Evolutionary conservation across 2,888 invertebrate genomes (phyloP).

Genomic region (Anorthoa munda): DNA sequence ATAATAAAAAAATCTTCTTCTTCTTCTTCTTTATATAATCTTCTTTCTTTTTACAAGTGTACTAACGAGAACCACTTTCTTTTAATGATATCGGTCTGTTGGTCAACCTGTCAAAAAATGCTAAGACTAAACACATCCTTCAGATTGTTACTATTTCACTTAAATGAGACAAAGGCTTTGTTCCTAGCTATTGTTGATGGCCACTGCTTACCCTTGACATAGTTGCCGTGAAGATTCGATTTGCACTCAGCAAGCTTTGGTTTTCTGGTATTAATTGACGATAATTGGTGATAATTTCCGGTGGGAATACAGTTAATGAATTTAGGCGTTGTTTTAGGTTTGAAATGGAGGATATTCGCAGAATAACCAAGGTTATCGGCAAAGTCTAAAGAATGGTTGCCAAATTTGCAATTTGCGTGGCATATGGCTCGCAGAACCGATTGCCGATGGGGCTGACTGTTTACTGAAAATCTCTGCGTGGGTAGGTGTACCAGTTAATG

Average conservation of each 20-base stretch:
- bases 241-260: conserved; percentile 16
- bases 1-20: too few species aligned
- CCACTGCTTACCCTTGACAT: conserved; percentile 51
- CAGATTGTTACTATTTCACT: conserved; percentile 6
- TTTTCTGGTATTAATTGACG: conserved; percentile 53
- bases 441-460: too few species aligned
- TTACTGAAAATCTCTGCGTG: too few species aligned
- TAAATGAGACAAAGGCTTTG: conserved; percentile 40
- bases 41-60: background rate
- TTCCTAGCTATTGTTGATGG: conserved; percentile 32
- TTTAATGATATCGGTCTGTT: background rate
- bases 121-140: background rate
- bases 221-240: conserved; percentile 37
- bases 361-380: background rate
- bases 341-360: background rate
- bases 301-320: conserved; percentile 11
- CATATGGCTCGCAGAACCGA: too few species aligned
- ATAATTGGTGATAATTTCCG: conserved; percentile 56
- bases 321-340: background rate
- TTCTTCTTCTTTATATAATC: too few species aligned
- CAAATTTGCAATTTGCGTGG: background rate
- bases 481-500: too few species aligned
- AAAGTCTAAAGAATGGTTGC: background rate
- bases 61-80: background rate
- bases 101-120: background rate